Base-by-base conservation (phyloP, 2,113 vertebrate species). In the Nerophis ophidion region DNA sequence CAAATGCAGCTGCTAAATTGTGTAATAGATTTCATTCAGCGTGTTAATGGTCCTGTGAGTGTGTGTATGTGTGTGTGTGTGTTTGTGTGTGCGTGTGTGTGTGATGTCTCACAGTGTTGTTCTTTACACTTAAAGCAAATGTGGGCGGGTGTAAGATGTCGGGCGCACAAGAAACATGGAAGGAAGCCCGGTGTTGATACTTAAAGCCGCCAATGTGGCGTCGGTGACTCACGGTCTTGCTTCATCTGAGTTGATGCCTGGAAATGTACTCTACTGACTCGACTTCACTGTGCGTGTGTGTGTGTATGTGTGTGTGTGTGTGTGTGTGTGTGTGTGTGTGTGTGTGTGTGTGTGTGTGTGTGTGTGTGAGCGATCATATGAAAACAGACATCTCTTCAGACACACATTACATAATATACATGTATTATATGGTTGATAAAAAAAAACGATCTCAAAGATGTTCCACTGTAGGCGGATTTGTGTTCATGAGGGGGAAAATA, bases 161-260 rank as follows among this genome's bases (percentile, higher is more conserved):
- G 72, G 75, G 79, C 72, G 76, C 72, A 73, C 52, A 58, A 67
- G 66, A 71, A 76, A 65, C 15, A 8, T 73, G 80, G 82, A 66
- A 50, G 48, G 47, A 36, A n/a, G 74, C 81, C 81, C 81, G 66
- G 65, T 72, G 81, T 73, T 75, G 76, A 79, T 77, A 75, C 74
- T 70, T 70, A 66, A 53, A 70, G 65, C 66, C 48, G 34, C 62
- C 61, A 60, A 7, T n/a, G 57, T 34, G 72, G 61, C 45, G 78
- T 57, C 48, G 42, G 60, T 83, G 82, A 82, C 55, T 86, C 82
- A 83, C 71, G 49, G 59, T 46, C 59, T 65, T 58, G 59, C 71
- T 79, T 55, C 7, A 38, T 62, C 6, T 1, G 71, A 74, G 73
- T 73, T 54, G 68, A 61, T 61, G 69, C 8, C 33, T 64, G 58